Evolutionary conservation across 2,888 invertebrate genomes (phyloP), one percentile per base, ranked within the genome.

Genomic region (Cryptus viduatorius): DNA sequence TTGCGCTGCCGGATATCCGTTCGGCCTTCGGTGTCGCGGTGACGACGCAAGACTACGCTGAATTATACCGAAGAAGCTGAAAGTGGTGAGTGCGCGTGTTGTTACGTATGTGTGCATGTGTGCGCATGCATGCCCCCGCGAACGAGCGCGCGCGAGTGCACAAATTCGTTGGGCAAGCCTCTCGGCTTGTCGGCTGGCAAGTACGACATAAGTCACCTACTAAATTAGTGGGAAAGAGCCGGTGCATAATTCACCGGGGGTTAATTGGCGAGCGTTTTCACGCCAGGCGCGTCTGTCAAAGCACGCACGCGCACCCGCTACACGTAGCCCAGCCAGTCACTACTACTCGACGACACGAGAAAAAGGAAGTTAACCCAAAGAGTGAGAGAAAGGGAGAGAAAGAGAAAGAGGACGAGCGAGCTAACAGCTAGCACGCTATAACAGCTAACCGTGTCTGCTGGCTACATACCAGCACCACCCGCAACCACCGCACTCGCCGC

Each of bases 191-290:
- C 89, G 89, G 87, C 87, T 88, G 88, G 89, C 91, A 90, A 92
- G 92, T 92, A 92, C 92, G 90, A 92, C 92, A 92, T 91, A 92
- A 92, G 92, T 93, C 93, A 93, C 90, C 92, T 91, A 90, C 92
- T 92, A 92, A 93, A 92, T 92, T 93, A 92, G 92, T 89, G 91
- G 89, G 87, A 89, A 89, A 91, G 89, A 90, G 90, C 88, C 87
- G 90, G 90, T 90, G 92, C 91, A 92, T 93, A 92, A 93, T 93
- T 93, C 93, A 93, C 92, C 89, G 88, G 89, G 89, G 89, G 92
- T 93, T 93, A 93, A 93, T 93, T 93, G 93, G 93, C 92, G 90
- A 92, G 90, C 92, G 91, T 93, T 93, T 93, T 93, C 93, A 92
- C 92, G 92, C 92, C 92, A 92, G 90, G 90, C 90, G 89, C 89